Conservation (phyloP, 2,797 vertebrate species). For the Enteromius unitaeniatus region DNA sequence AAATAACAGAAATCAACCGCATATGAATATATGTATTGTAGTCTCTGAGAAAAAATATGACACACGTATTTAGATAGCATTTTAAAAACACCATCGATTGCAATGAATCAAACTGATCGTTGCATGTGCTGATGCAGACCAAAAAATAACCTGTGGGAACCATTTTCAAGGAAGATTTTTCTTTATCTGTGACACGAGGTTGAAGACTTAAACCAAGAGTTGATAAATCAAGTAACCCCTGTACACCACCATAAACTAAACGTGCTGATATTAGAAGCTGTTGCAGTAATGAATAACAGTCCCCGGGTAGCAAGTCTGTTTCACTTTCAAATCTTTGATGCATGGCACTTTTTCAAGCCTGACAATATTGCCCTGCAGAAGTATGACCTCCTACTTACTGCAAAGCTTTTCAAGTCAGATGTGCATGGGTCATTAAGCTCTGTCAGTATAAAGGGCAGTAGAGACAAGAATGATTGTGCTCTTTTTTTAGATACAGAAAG, state of each 20-base stretch:
- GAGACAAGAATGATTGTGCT: slow-evolving; percentile 26
- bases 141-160: not conserved
- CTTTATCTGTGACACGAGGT: slow-evolving; percentile 6
- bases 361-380: slow-evolving; percentile 23
- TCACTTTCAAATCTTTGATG: slow-evolving; percentile 48
- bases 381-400: slow-evolving; percentile 24
- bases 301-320: slow-evolving; percentile 35
- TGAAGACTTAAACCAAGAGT: slow-evolving; percentile 10
- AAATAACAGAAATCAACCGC: not conserved
- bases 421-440: slow-evolving; percentile 50
- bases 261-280: slow-evolving; percentile 9
- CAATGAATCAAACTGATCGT: not conserved
- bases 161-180: not conserved
- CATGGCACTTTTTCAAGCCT: slow-evolving; percentile 31
- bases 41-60: not conserved
- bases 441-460: slow-evolving; percentile 48
- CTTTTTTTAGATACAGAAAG: slow-evolving; percentile 45
- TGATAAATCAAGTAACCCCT: slow-evolving; percentile 38
- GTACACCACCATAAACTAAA: slow-evolving; percentile 12
- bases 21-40: not conserved
- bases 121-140: slow-evolving; percentile 8
- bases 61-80: not conserved
- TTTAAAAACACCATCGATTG: not conserved
- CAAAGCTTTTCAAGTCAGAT: slow-evolving; percentile 43
- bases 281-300: slow-evolving; percentile 46